A percentile compares a stretch with the other conserved stretches of the same genome.
phyloP scores from a whole-genome alignment of 2,888 invertebrate species.

The Ochropleura leucogaster region DNA sequence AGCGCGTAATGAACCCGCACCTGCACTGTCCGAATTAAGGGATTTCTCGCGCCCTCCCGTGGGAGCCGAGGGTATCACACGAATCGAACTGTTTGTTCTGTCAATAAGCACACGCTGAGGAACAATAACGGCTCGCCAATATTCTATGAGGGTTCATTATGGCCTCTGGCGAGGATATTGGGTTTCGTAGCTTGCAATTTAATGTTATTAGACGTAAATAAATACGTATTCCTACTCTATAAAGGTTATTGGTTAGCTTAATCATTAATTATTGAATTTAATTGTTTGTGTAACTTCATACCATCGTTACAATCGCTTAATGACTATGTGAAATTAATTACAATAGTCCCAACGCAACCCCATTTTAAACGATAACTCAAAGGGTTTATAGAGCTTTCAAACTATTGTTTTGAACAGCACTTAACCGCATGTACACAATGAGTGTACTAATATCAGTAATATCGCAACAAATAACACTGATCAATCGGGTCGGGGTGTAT shows the following conservation, averaged over 20 bases:
- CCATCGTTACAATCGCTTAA: neutral
- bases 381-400: constrained; percentile 54
- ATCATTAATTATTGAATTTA: constrained; percentile 8
- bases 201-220: constrained; percentile 34
- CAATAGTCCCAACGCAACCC: neutral
- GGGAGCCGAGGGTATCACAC: constrained; percentile 81
- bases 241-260: neutral
- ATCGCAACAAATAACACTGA: constrained; percentile 80
- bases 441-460: constrained; percentile 79
- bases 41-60: constrained; percentile 91
- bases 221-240: constrained; percentile 2
- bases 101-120: constrained; percentile 80
- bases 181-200: constrained; percentile 69
- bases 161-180: constrained; percentile 71
- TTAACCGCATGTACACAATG: constrained; percentile 79
- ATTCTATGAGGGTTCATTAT: constrained; percentile 69
- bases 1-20: constrained; percentile 89
- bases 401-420: constrained; percentile 75
- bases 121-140: constrained; percentile 82
- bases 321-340: constrained; percentile 13
- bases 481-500: constrained; percentile 77
- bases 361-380: constrained; percentile 3
- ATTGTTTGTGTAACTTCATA: neutral
- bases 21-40: constrained; percentile 89
- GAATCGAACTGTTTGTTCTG: constrained; percentile 83